Base-by-base conservation (phyloP, 2,888 invertebrate species). In the Panorpa germanica region DNA sequence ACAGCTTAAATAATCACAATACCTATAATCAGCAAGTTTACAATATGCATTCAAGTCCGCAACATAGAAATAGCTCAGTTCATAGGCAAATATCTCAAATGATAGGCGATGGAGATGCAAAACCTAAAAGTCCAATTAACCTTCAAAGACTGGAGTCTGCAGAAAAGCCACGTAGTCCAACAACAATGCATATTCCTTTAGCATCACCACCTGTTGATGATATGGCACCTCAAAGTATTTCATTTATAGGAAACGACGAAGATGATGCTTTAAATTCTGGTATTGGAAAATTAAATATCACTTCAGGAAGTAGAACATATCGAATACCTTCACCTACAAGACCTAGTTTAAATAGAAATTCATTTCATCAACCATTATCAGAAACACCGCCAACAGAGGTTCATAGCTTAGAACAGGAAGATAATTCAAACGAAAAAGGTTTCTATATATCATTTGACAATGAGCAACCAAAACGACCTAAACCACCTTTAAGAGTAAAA, bases 391-490 rank as follows among this genome's bases (percentile, higher is more conserved):
- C 48, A 32, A 46, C 48, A 25, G 47, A 32, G 48, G 44, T 50
- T 41, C 55, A 64, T 45, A 45, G 59, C 46, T 50, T 63, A 47
- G 46, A 61, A 43, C 44, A 53, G 17, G 50, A 55, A 20, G 63
- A 62, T 39, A 46, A 55, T 4, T 51, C 52, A 8, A 61, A 57
- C 35, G 78, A 82, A 49, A 81, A 83, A 51, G 82, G 83, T 17
- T 93, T 93, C 57, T 91, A 91, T 53, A 85, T 93, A 47, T 82
- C 86, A 29, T 88, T 93, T 49, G 88, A 88, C 48, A 75, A 80
- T 49, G 82, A 82, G 33, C 73, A 74, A 43, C 85, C 86, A 10
- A 82, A 81, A 48, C 64, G 85, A 45, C 83, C 86, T 10, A 90
- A 90, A 52, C 90, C 88, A 2, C 82, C 83, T 10, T 56, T 88